Percentiles rank a stretch among this genome's conserved stretches.
Evolutionary conservation across 2,113 vertebrate species (phyloP).

Genomic region (Chlorodrepanis virens): DNA sequence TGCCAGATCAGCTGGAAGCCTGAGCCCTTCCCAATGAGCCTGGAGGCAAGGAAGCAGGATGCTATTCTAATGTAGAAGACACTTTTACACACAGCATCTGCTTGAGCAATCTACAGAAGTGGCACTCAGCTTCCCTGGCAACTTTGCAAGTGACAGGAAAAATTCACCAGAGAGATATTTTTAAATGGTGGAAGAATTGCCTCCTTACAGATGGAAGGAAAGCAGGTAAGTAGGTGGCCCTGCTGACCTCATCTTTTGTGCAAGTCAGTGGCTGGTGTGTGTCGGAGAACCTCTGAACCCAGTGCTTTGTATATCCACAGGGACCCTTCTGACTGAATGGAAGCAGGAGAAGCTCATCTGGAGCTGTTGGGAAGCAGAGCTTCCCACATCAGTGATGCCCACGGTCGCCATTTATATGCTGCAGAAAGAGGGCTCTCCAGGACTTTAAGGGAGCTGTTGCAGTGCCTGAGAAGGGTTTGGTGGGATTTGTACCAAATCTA

Average conservation of each 20-base stretch:
- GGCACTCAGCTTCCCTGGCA: not conserved
- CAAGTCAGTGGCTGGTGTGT: not conserved
- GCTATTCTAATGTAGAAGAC: not conserved
- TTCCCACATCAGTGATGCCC: not conserved
- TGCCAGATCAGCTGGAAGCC: not conserved
- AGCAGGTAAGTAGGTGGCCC: not conserved
- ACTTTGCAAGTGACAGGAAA: not conserved
- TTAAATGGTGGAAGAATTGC: not conserved
- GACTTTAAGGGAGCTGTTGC: not conserved
- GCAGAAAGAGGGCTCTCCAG: not conserved
- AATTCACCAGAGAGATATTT: not conserved
- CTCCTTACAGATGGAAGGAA: not conserved
- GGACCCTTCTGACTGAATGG: not conserved
- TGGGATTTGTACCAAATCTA: not conserved
- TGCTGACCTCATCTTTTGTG: not conserved
- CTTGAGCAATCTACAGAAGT: not conserved
- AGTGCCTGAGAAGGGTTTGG: not conserved
- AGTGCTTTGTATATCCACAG: not conserved
- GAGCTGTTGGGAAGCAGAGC: no score
- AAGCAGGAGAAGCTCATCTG: not conserved
- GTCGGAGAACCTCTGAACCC: not conserved
- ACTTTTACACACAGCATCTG: not conserved
- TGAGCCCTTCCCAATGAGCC: not conserved
- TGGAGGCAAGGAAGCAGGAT: not conserved
- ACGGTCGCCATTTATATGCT: not conserved